Evolutionary conservation across 2,888 invertebrate species (phyloP), one percentile per base, ranked within the genome.

Genomic region (Chaitophorus viminalis): DNA sequence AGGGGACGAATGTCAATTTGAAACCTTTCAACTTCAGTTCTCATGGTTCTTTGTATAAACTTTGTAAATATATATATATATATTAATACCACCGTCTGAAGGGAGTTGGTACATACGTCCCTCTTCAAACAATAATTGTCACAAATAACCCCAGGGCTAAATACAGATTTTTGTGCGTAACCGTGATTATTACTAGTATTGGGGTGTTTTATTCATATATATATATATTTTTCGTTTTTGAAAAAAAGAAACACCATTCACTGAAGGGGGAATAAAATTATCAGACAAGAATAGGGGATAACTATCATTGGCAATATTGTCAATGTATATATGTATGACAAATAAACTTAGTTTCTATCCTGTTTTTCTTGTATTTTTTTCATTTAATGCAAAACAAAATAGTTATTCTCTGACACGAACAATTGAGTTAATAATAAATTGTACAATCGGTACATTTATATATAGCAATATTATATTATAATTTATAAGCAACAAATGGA

Each of bases 81-180:
- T 60, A 60, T 60, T 25, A 60, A 21, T 25, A 60, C 25, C 3
- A 70, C n/a, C n/a, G 68, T 70, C 29, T 29, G 29, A 11, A 14
- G 39, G 29, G 36, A 31, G 33, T 60, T 39, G 76, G 29, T 65
- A 25, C 31, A 31, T 52, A 11, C 14, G 75, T 31, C 72, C 74
- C 72, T 72, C 72, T 29, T 17, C 18, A 21, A 9, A 87, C 14
- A 36, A 86, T 86, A 87, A 87, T 87, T 74, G 87, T 60, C 87
- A 79, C 78, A 87, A 87, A 81, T 81, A 74, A 74, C 79, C 74
- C 18, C 17, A 74, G 74, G 79, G 81, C 60, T 72, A 70, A 76
- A 33, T 76, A 84, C 46, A 68, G 84, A 84, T 76, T 84, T 84
- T 65, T 46, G 65, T 25, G 76, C 60, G 31, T 76, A 25, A 52